Evolutionary conservation across 2,797 vertebrate species (phyloP), one percentile per base, ranked within the genome.

Genomic region (Diplodus puntazzo): DNA sequence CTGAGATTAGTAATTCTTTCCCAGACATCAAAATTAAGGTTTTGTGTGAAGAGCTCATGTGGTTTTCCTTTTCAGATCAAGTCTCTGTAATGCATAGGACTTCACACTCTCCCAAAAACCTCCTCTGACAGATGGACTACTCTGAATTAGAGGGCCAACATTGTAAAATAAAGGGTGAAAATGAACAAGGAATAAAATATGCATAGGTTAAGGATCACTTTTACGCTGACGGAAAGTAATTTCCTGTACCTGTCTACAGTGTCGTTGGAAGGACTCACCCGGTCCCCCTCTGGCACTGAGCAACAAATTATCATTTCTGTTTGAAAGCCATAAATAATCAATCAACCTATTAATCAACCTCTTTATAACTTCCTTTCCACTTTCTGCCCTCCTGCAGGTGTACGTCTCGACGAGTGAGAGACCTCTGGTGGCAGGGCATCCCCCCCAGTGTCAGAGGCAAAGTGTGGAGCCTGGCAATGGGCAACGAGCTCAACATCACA

Each of bases 361-460:
- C 4, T 13, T 69, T 1, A 20, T 1, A 20, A 30, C 18, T 2
- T 61, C 27, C 18, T 30, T 11, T 10, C 20, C 9, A 11, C 25
- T 11, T 75, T 5, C 16, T 7, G 11, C 58, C 53, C 43, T 25
- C 67, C 48, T 73, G 8, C 85, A 99, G 98, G 96, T 97, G 96
- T 30, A 96, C 95, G n/a, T 97, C 97, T 23, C 95, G 97, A 17
- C 95, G 97, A 43, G 98, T 97, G 17, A 95, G 97, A 52, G 98
- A 99, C 54, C 92, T 99, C 0, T 99, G 98, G 98, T 99, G 98
- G 98, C 98, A 98, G 92, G 98, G 98, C 21, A 95, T 99, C 64
- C 98, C 98, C 0, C 98, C 98, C 0, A 98, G 98, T 0, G 98
- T 99, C 82, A 91, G 98, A 76, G 98, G 98, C 80, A 97, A 92